Base-by-base conservation (phyloP, 2,888 invertebrate genomes). In the Epirrita christyi region DNA sequence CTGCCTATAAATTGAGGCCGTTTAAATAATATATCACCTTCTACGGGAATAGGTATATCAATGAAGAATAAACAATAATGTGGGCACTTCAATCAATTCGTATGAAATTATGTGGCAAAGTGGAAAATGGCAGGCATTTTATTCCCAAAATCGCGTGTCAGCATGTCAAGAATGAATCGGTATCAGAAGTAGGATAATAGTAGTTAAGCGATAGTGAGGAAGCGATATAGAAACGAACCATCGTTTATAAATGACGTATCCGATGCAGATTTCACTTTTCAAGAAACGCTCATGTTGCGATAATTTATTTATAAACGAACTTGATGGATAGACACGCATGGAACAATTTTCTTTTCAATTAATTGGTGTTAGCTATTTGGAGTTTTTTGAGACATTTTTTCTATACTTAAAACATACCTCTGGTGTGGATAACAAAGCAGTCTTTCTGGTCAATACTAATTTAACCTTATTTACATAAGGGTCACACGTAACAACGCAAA, bases 281-380 rank as follows among this genome's bases (percentile, higher is more conserved):
- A 40, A 44, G 49, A 64, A 55, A 61, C 13, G 55, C 62, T 59
- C 68, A 61, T 64, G 57, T 21, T 1, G 11, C 43, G 37, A 44
- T 44, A 45, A 55, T 49, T 51, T 32, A 55, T 49, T 51, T 32
- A 51, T 46, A 45, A 47, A 68, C 36, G 15, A 27, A 49, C 41
- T 52, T 43, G 21, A 3, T 21, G 2, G 37, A 36, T 61, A 50
- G 72, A 76, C 80, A 81, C 80, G 81, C 81, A 75, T 58, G 37
- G 50, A 58, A 70, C 61, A 41, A 71, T 72, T 75, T 70, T 71
- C 70, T 63, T 71, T 57, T 67, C 69, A 68, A 70, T 72, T 71
- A 76, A 67, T 66, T 37, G 28, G 11, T 27, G 27, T 29, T 41
- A 21, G 21, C 4, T 21, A 4, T 21, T 21, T 21, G 21, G 21